Evolutionary conservation across 2,797 vertebrate species (phyloP).

Genomic region (Odontamblyopus lacepedii): DNA sequence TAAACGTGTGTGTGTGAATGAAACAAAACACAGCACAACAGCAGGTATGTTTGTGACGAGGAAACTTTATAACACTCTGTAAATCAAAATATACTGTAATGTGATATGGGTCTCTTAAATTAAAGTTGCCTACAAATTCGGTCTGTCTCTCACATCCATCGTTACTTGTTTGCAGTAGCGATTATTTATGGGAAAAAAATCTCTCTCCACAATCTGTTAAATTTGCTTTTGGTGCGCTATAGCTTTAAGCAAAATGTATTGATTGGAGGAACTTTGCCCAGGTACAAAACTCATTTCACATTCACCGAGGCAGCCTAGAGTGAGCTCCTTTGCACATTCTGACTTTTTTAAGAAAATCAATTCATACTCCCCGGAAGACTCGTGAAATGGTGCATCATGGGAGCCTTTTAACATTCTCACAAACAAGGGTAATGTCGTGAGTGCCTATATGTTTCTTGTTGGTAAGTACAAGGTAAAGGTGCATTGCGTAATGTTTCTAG

Average conservation of each 20-base stretch:
- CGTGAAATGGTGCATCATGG: not conserved
- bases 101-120: too few species aligned
- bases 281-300: not conserved
- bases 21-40: too few species aligned
- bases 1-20: too few species aligned
- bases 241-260: slow-evolving; percentile 4
- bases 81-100: too few species aligned
- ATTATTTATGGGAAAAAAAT: not conserved
- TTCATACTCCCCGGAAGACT: not conserved
- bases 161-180: not conserved
- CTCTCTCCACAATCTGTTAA: not conserved
- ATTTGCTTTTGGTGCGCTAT: not conserved
- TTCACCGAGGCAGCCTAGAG: not conserved
- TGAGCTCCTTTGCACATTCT: slow-evolving; percentile 4
- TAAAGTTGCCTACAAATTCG: too few species aligned
- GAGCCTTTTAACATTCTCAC: not conserved
- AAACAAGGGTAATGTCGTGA: not conserved
- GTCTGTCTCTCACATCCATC: too few species aligned
- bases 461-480: not conserved
- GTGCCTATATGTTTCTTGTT: not conserved
- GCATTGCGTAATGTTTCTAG: too few species aligned
- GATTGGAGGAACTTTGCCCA: slow-evolving; percentile 7
- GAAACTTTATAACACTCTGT: too few species aligned
- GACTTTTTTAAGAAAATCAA: slow-evolving; percentile 4
- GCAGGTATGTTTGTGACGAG: too few species aligned